phyloP scores from a whole-genome alignment of 2,888 invertebrate species.

The Cylindroiulus punctatus region DNA sequence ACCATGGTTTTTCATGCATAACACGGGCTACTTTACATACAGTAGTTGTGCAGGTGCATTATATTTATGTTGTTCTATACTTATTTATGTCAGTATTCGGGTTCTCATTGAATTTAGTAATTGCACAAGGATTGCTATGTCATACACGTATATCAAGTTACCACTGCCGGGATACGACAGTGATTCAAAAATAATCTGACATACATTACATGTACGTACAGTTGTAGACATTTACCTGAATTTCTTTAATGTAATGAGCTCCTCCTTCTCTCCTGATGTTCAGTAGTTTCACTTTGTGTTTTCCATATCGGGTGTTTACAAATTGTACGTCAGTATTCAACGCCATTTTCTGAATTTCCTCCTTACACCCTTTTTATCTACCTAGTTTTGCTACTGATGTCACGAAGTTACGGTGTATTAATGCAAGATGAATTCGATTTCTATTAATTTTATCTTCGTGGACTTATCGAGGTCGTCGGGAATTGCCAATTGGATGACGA shows the following conservation, averaged over 20 bases:
- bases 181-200: background rate
- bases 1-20: too few species aligned
- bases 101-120: too few species aligned
- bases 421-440: background rate
- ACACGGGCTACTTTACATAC: too few species aligned
- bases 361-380: background rate
- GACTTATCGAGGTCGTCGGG: background rate
- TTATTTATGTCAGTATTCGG: too few species aligned
- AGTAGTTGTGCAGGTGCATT: too few species aligned
- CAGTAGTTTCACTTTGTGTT: conserved; percentile 78
- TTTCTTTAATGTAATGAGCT: conserved; percentile 77
- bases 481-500: background rate
- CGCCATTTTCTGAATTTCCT: background rate
- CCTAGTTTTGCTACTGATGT: background rate
- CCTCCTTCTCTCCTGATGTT: conserved; percentile 76
- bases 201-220: background rate
- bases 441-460: background rate
- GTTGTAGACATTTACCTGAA: conserved; percentile 70
- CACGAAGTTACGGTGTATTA: background rate
- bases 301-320: conserved; percentile 77
- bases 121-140: too few species aligned
- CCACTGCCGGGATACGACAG: too few species aligned
- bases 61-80: too few species aligned
- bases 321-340: conserved; percentile 62
- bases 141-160: too few species aligned